Percentiles rank a stretch among this genome's conserved stretches.
Evolutionary conservation across 1,140 invertebrate genomes (phyloP).

Genomic region (Leptopilina clavipes): DNA sequence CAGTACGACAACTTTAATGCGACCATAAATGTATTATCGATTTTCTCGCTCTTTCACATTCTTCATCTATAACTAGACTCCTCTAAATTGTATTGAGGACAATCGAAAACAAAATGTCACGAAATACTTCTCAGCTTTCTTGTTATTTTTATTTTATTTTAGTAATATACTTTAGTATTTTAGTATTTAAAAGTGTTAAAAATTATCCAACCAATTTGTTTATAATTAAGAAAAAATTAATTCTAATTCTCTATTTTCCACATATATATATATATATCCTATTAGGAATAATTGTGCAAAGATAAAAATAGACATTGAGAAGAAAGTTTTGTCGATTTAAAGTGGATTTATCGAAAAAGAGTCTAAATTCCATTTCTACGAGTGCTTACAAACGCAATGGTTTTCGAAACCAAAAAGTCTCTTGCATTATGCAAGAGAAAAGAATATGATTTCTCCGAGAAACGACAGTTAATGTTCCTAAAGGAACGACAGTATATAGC

Average conservation of each 20-base stretch:
- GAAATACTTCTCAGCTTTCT: conserved; percentile 40
- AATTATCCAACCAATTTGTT: too few relatives aligned
- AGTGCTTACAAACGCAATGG: conserved; percentile 29
- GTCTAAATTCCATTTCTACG: conserved; percentile 17
- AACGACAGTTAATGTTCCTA: conserved; percentile 33
- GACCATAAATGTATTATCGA: conserved; percentile 61
- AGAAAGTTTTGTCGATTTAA: neutral
- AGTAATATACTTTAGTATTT: too few relatives aligned
- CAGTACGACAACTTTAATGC: conserved; percentile 56
- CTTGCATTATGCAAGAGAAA: conserved; percentile 25
- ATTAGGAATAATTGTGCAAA: neutral
- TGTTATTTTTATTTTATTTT: neutral
- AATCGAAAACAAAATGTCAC: conserved; percentile 51
- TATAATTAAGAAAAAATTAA: too few relatives aligned
- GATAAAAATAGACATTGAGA: neutral
- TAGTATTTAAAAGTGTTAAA: neutral
- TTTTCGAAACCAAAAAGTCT: neutral
- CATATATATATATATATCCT: too few relatives aligned
- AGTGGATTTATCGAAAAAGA: neutral
- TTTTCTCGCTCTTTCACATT: conserved; percentile 41
- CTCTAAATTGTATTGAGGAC: conserved; percentile 34
- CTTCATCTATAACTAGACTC: neutral
- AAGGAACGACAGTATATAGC: conserved; percentile 19
- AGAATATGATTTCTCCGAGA: conserved; percentile 26
- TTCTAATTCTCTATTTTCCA: too few relatives aligned